Evolutionary conservation across 2,797 vertebrate genomes (phyloP).

Genomic region (Octomys mimax): DNA sequence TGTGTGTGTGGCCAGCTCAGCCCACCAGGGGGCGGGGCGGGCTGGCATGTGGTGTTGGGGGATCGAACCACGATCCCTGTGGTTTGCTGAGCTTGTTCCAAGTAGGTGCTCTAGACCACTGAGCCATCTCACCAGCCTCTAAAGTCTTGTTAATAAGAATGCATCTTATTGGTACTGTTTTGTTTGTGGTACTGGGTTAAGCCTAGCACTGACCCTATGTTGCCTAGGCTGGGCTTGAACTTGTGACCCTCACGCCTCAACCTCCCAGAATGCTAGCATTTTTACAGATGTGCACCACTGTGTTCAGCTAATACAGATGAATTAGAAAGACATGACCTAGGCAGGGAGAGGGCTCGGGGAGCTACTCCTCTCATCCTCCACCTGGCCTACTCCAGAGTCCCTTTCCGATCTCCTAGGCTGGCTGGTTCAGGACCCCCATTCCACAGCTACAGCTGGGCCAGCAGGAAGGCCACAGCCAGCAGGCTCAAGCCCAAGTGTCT

Average conservation of each 20-base stretch:
- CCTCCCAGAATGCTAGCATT: not conserved
- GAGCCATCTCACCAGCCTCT: too few species aligned
- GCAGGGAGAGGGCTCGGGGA: not conserved
- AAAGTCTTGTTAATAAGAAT: not conserved
- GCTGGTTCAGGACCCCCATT: not conserved
- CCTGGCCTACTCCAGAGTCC: not conserved
- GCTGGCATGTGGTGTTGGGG: too few species aligned
- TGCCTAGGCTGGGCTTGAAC: not conserved
- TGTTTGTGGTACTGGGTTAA: not conserved
- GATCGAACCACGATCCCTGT: too few species aligned
- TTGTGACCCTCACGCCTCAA: not conserved
- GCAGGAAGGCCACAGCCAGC: not conserved
- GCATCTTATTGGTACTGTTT: not conserved
- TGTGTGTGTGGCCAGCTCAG: too few species aligned
- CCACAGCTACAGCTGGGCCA: not conserved
- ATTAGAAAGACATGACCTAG: not conserved
- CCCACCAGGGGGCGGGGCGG: too few species aligned
- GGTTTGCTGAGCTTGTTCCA: too few species aligned
- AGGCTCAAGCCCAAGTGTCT: not conserved
- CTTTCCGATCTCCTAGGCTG: not conserved
- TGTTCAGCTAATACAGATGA: not conserved
- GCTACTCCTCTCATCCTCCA: not conserved
- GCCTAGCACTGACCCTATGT: not conserved
- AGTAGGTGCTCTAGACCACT: too few species aligned
- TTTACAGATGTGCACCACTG: not conserved